A percentile compares a stretch with the other conserved stretches of the same genome.
Evolutionary conservation across 2,888 invertebrate species (phyloP).

Genomic region (Metacarcinus magister): DNA sequence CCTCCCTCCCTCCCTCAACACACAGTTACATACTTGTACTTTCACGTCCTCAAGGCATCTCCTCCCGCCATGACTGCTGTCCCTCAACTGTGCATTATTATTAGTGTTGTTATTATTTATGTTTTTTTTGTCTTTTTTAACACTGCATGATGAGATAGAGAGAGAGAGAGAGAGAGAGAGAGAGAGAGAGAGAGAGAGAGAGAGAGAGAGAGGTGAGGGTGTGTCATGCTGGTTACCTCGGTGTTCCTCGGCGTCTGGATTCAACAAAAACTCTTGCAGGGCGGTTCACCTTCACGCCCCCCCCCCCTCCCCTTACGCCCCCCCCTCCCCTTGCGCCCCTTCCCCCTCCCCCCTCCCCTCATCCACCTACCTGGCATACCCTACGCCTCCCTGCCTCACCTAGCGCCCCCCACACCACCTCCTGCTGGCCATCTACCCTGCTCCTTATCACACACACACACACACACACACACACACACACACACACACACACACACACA

Average conservation of each 20-base stretch:
- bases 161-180: background rate
- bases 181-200: background rate
- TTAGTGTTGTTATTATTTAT: too few species aligned
- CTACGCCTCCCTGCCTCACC: background rate
- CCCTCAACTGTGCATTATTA: background rate
- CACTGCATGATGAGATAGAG: background rate
- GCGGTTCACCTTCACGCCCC: conserved; percentile 38
- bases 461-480: conserved; percentile 39
- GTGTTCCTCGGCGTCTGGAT: background rate
- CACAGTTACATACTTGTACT: background rate
- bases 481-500: conserved; percentile 37
- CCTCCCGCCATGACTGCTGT: background rate
- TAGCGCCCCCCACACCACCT: background rate
- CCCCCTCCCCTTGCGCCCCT: background rate
- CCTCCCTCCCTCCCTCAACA: too few species aligned
- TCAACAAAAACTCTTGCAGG: conserved; percentile 21
- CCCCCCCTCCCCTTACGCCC: background rate
- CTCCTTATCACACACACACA: background rate
- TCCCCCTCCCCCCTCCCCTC: background rate
- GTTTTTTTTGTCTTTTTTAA: too few species aligned
- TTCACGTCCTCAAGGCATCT: background rate
- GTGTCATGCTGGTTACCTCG: background rate
- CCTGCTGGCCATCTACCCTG: background rate
- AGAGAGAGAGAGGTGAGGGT: background rate
- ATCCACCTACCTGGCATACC: background rate